Conservation (phyloP, 2,113 vertebrate genomes). For the Anhinga anhinga region DNA sequence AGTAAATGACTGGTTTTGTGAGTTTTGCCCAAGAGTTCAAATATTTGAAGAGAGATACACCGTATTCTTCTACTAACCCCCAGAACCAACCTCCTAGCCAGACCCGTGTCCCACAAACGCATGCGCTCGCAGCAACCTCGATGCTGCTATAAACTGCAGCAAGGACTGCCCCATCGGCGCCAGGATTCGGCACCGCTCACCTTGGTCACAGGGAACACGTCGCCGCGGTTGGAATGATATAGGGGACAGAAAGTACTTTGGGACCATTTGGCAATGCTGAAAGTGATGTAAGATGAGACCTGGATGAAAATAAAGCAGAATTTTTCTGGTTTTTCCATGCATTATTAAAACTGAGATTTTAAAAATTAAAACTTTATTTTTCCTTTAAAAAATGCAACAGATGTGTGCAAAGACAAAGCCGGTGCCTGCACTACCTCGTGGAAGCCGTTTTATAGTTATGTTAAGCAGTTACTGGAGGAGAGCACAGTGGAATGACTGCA, state of each 20-base stretch:
- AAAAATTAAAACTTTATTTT: slow-evolving; percentile 49
- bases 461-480: background rate
- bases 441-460: background rate
- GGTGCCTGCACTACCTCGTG: background rate
- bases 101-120: accelerated
- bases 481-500: background rate
- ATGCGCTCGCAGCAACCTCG: accelerated
- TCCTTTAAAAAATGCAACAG: slow-evolving; percentile 54
- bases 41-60: background rate
- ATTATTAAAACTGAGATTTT: slow-evolving; percentile 48
- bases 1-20: background rate
- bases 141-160: background rate
- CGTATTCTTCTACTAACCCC: background rate
- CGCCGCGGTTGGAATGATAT: accelerated
- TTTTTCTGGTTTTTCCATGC: background rate
- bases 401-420: background rate
- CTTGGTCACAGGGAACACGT: background rate
- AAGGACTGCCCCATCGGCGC: background rate
- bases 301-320: background rate
- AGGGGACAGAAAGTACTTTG: background rate
- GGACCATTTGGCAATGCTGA: background rate
- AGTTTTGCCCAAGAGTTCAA: background rate
- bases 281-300: background rate
- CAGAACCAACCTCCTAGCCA: background rate
- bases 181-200: background rate